Conservation (phyloP, 2,113 vertebrate species). For the Brachypteracias leptosomus region DNA sequence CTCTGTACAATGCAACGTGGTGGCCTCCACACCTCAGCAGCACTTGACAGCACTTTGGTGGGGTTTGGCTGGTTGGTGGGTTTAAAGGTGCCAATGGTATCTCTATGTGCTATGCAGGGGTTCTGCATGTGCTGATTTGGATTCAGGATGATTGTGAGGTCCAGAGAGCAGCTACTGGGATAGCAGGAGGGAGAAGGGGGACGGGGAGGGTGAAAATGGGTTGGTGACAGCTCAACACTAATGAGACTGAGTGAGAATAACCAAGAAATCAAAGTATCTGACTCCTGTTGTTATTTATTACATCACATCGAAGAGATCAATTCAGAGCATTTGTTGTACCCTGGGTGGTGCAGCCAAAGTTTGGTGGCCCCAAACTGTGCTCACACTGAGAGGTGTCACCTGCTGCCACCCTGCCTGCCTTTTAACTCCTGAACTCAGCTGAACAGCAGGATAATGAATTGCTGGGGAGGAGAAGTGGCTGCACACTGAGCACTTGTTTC, state of each 20-base stretch:
- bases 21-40: neutral
- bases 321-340: neutral
- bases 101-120: rapidly evolving
- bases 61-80: neutral
- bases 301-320: neutral
- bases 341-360: neutral
- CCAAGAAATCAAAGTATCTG: neutral
- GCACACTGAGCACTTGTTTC: conserved; percentile 9
- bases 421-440: conserved; percentile 26
- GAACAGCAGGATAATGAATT: conserved; percentile 20
- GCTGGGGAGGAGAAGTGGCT: conserved; percentile 14
- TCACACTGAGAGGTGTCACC: neutral
- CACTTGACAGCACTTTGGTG: too few relatives aligned
- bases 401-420: conserved; percentile 11
- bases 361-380: neutral
- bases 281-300: neutral
- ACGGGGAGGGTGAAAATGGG: neutral
- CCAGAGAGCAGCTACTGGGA: neutral
- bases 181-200: neutral
- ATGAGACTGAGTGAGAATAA: neutral
- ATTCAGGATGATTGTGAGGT: neutral
- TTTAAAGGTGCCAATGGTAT: neutral
- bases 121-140: neutral
- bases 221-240: neutral
- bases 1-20: too few relatives aligned